Base-by-base conservation (phyloP, 2,888 invertebrate genomes). In the Apamea monoglypha region DNA sequence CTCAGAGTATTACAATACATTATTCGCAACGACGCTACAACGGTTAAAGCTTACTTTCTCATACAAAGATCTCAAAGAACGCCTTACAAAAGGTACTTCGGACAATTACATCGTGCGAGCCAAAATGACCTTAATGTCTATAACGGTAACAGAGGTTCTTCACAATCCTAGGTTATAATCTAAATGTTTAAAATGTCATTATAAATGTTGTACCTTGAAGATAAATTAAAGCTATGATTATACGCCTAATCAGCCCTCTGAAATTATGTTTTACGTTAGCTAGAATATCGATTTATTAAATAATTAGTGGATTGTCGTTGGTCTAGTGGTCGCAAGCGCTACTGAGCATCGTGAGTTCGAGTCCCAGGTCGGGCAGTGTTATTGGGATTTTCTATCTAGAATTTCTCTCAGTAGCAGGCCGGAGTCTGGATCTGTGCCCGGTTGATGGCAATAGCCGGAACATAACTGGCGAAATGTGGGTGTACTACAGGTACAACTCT, bases 91-190 rank as follows among this genome's bases (percentile, higher is more conserved):
- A 72, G 59, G 68, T 74, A 70, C 72, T 74, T 40, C 32, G 71
- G 70, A 87, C 87, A 85, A 79, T 83, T 77, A 80, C 29, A 79
- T 76, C 81, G 87, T 86, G 81, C 89, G 85, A 86, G 88, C 87
- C 73, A 89, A 88, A 90, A 89, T 88, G 81, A 82, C 74, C 87
- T 81, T 86, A 85, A 84, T 83, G 73, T 66, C 53, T 77, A 21
- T 77, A 76, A 74, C 80, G 74, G 85, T 82, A 78, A 70, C 69
- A 56, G 56, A 74, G 74, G 44, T 82, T 74, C 63, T 84, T 70
- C 69, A 40, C 83, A 83, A 78, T 76, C 70, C 81, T 74, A 56
- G 64, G 74, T 72, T 77, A 84, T 84, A 47, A 47, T 82, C 75
- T 69, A 67, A 68, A 78, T 69, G 78, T 78, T 84, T 78, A 78